Evolutionary conservation across 92 coral and sea anemone genomes (phyloP).

Genomic region (Paramuricea clavata): DNA sequence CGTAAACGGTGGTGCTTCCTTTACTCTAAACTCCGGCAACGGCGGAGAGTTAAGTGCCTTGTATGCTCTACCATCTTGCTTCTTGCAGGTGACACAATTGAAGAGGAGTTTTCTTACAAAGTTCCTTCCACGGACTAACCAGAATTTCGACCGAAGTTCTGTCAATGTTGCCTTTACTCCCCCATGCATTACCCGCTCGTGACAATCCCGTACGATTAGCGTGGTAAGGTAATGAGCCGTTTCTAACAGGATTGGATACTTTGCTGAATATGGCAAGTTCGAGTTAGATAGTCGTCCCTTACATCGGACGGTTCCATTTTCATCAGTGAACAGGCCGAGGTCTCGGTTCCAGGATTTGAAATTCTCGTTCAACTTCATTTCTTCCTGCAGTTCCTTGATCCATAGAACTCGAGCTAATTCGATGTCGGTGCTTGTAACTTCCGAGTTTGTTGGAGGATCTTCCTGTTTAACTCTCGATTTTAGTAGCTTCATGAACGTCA

Average conservation of each 20-base stretch:
- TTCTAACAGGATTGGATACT: slow-evolving; percentile 63
- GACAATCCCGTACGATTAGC: slow-evolving; percentile 59
- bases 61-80: slow-evolving; percentile 54
- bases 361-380: slow-evolving; percentile 32
- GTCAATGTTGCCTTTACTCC: slow-evolving; percentile 74
- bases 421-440: slow-evolving; percentile 32
- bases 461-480: slow-evolving; percentile 22
- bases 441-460: not conserved
- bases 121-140: slow-evolving; percentile 62
- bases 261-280: slow-evolving; percentile 39
- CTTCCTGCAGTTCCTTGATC: slow-evolving; percentile 38
- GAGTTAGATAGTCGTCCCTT: slow-evolving; percentile 62
- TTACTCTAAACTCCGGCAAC: slow-evolving; percentile 65
- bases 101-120: slow-evolving; percentile 53
- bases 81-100: slow-evolving; percentile 60
- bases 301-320: slow-evolving; percentile 54
- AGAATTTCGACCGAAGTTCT: slow-evolving; percentile 63
- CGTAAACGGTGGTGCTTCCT: slow-evolving; percentile 54
- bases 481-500: slow-evolving; percentile 34
- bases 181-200: slow-evolving; percentile 61
- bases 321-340: slow-evolving; percentile 49
- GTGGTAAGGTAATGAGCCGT: slow-evolving; percentile 52
- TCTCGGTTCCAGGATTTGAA: slow-evolving; percentile 57
- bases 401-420: slow-evolving; percentile 36
- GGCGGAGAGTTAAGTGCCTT: slow-evolving; percentile 50